Evolutionary conservation across 2,797 vertebrate species (phyloP).

Genomic region (Mormyrops boulengeri): DNA sequence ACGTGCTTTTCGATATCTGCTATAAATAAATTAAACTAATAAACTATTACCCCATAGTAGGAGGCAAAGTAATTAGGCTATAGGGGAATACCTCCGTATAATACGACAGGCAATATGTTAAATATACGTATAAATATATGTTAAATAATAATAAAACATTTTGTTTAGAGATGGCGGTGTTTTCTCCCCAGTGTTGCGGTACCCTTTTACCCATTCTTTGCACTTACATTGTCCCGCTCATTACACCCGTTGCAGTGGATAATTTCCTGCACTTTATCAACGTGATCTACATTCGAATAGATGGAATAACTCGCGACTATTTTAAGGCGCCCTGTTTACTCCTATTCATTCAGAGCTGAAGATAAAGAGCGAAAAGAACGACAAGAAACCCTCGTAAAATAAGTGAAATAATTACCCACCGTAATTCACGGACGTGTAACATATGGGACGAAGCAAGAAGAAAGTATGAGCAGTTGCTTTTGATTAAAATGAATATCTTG

Average conservation of each 20-base stretch:
- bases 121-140: not conserved
- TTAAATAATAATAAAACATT: not conserved
- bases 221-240: not conserved
- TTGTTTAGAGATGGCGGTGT: not conserved
- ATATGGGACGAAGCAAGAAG: not conserved
- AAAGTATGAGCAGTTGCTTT: not conserved
- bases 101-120: not conserved
- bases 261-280: conserved; percentile 13
- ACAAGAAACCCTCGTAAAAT: not conserved
- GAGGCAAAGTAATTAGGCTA: not conserved
- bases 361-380: not conserved
- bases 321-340: conserved; percentile 31
- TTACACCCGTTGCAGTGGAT: conserved; percentile 13
- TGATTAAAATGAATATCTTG: not conserved
- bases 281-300: conserved; percentile 28
- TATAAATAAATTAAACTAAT: not conserved
- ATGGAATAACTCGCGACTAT: conserved; percentile 24
- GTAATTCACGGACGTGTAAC: not conserved
- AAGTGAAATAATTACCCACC: not conserved
- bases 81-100: not conserved
- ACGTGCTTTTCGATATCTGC: not conserved
- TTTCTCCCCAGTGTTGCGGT: not conserved
- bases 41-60: not conserved
- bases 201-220: not conserved
- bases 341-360: conserved; percentile 21